Conservation (phyloP, 2,797 vertebrate species). For the Borostomias antarcticus region DNA sequence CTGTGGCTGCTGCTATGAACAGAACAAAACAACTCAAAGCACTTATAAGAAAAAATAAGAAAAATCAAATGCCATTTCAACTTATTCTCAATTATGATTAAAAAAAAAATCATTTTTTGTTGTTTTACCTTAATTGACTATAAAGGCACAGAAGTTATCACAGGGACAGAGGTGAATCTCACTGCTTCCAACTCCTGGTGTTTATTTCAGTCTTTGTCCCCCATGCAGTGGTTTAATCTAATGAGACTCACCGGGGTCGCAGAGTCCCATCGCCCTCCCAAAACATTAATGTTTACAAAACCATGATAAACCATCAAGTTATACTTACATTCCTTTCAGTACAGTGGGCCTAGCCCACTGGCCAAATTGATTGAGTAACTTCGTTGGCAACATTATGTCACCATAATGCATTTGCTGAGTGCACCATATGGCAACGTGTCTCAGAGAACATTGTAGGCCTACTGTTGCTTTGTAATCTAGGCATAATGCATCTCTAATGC, state of each 20-base stretch:
- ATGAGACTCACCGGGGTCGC: constrained; percentile 63
- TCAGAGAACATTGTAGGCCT: background rate
- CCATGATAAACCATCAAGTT: constrained; percentile 9
- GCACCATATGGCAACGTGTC: too few species aligned
- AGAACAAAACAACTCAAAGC: constrained; percentile 4
- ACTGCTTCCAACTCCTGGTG: constrained; percentile 42
- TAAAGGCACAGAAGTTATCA: constrained; percentile 30
- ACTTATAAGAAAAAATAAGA: too few species aligned
- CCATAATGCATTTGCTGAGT: background rate
- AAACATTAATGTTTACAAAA: constrained; percentile 43
- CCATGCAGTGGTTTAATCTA: constrained; percentile 55
- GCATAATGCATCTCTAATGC: background rate
- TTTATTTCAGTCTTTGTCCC: constrained; percentile 51
- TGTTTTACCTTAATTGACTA: constrained; percentile 33
- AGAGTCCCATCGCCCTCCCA: constrained; percentile 35
- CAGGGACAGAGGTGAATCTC: constrained; percentile 56
- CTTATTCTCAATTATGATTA: too few species aligned
- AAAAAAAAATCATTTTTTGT: background rate
- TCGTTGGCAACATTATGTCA: background rate
- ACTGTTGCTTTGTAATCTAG: background rate
- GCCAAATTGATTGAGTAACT: constrained; percentile 7
- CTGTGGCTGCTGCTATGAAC: constrained; percentile 41
- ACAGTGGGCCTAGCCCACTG: background rate
- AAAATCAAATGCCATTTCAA: too few species aligned
- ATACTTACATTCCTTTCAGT: background rate